Evolutionary conservation across 2,797 vertebrate species (phyloP).

Genomic region (Furcifer pardalis): DNA sequence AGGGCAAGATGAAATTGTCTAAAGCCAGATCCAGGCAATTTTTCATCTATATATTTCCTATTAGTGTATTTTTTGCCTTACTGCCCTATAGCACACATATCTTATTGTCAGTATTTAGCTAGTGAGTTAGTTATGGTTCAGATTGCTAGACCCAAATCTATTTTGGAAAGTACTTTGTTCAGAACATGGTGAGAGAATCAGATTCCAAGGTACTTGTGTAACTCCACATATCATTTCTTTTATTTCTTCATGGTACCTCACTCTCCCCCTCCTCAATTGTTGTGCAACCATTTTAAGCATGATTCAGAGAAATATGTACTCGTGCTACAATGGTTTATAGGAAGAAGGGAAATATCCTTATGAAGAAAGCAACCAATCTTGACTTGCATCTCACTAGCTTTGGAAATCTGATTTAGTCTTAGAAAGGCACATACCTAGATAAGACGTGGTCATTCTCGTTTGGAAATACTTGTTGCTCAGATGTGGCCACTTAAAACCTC

Average conservation of each 20-base stretch:
- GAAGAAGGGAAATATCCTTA: neutral
- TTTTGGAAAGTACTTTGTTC: neutral
- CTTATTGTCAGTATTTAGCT: neutral
- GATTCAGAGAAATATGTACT: neutral
- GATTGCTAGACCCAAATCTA: neutral
- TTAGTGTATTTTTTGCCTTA: neutral
- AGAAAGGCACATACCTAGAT: neutral
- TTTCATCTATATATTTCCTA: no score
- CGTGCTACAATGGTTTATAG: neutral
- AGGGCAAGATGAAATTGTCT: neutral
- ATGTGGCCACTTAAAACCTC: neutral
- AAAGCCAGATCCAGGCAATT: neutral
- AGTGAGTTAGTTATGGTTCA: neutral
- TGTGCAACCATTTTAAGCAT: neutral
- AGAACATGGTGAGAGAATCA: neutral
- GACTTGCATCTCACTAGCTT: neutral
- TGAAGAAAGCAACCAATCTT: neutral
- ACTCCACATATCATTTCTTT: neutral
- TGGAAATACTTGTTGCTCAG: neutral
- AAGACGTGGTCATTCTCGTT: neutral
- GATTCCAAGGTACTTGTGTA: neutral
- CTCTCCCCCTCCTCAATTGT: rapidly evolving
- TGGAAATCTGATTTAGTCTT: neutral
- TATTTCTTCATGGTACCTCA: neutral
- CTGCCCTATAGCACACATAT: neutral